These are phyloP conservation scores for Drosophila neotestacea DNA, from an alignment of 2,888 invertebrate genomes.

Conservation along the genomic window DNA sequence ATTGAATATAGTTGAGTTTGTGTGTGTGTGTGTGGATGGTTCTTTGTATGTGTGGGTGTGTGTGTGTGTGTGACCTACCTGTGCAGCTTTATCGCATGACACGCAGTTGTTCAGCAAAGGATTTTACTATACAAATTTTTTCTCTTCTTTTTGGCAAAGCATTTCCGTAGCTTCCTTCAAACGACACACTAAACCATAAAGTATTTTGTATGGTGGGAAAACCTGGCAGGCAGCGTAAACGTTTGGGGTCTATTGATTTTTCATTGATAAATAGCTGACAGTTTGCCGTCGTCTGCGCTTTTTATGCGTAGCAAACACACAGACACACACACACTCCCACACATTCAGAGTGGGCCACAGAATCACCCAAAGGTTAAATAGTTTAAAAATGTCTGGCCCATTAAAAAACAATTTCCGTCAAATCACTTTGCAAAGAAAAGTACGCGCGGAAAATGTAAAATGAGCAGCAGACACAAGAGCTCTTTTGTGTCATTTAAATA, in stretches of 20 bases:
- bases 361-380: constrained; percentile 60
- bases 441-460: constrained; percentile 35
- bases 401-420: constrained; percentile 77
- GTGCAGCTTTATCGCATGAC: constrained; percentile 69
- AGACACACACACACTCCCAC: background rate
- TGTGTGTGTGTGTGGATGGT: constrained; percentile 15
- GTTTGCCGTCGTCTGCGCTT: constrained; percentile 33
- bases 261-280: constrained; percentile 75
- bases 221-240: constrained; percentile 29
- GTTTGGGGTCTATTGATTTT: constrained; percentile 69
- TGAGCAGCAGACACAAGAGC: constrained; percentile 5
- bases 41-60: constrained; percentile 19
- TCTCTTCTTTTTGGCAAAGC: constrained; percentile 11
- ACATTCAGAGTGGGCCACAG: background rate
- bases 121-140: constrained; percentile 33
- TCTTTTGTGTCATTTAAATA: constrained; percentile 10
- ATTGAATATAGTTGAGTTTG: constrained; percentile 30
- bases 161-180: constrained; percentile 36
- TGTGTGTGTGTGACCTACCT: constrained; percentile 52
- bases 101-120: constrained; percentile 67
- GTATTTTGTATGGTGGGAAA: constrained; percentile 29
- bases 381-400: constrained; percentile 70
- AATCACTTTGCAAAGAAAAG: constrained; percentile 52
- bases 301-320: constrained; percentile 13
- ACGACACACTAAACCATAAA: constrained; percentile 63